Conservation (phyloP, 2,113 vertebrate genomes). For the Paradisaea rubra region DNA sequence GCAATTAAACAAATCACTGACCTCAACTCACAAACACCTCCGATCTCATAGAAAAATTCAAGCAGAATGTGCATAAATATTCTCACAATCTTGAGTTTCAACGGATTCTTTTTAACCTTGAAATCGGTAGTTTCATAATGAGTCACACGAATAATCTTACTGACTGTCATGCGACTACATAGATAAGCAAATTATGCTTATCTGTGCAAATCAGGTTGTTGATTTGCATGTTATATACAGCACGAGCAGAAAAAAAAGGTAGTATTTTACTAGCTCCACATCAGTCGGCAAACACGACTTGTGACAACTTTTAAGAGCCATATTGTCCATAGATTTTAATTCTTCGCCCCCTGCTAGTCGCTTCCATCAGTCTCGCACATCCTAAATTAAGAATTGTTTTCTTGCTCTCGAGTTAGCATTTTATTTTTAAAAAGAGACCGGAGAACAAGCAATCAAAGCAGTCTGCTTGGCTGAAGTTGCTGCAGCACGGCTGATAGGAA, state of each 20-base stretch:
- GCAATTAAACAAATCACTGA: background rate
- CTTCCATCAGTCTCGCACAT: background rate
- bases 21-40: background rate
- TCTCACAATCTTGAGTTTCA: background rate
- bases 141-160: background rate
- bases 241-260: background rate
- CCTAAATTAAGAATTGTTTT: background rate
- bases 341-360: accelerated
- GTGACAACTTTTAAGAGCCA: background rate
- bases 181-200: background rate
- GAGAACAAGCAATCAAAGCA: background rate
- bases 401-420: background rate
- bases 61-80: background rate
- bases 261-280: background rate
- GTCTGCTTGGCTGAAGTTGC: background rate
- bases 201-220: background rate
- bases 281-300: background rate
- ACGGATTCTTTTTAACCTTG: background rate
- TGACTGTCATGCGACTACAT: accelerated
- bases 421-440: background rate
- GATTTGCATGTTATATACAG: background rate
- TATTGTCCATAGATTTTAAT: background rate
- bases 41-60: background rate
- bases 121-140: background rate
- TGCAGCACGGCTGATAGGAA: background rate